phyloP scores from a whole-genome alignment of 2,797 vertebrate genomes.

The Micrastur ruficollis region DNA sequence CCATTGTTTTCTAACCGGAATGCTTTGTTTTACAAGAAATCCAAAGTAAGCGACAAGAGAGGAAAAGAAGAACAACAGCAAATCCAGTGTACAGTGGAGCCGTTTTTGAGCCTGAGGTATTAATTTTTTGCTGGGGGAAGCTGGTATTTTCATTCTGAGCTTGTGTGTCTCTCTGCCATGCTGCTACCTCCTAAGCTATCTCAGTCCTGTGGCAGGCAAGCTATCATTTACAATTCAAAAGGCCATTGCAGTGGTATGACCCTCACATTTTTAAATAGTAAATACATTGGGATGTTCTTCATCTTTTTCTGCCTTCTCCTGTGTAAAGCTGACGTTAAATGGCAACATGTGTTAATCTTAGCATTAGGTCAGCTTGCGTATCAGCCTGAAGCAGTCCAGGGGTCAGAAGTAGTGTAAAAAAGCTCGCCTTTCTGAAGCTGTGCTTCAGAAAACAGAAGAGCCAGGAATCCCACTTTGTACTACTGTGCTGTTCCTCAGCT shows the following conservation, averaged over 20 bases:
- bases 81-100: constrained; percentile 98
- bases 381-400: neutral
- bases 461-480: neutral
- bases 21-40: constrained; percentile 84
- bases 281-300: neutral
- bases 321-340: neutral
- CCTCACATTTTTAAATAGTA: neutral
- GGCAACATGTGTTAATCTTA: neutral
- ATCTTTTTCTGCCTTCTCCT: neutral
- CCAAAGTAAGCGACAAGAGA: constrained; percentile 96
- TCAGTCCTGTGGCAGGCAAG: neutral
- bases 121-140: neutral
- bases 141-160: neutral
- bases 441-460: neutral
- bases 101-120: constrained; percentile 95
- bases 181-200: neutral
- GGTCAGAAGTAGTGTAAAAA: constrained; percentile 15
- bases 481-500: neutral
- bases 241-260: neutral
- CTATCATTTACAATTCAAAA: neutral
- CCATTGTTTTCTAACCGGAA: constrained; percentile 40
- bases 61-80: constrained; percentile 97
- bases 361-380: neutral
- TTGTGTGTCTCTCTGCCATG: neutral
- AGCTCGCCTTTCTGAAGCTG: neutral